A percentile compares a stretch with the other conserved stretches of the same genome.
Evolutionary conservation across 2,113 vertebrate genomes (phyloP).

Genomic region (Pelodiscus sinensis): DNA sequence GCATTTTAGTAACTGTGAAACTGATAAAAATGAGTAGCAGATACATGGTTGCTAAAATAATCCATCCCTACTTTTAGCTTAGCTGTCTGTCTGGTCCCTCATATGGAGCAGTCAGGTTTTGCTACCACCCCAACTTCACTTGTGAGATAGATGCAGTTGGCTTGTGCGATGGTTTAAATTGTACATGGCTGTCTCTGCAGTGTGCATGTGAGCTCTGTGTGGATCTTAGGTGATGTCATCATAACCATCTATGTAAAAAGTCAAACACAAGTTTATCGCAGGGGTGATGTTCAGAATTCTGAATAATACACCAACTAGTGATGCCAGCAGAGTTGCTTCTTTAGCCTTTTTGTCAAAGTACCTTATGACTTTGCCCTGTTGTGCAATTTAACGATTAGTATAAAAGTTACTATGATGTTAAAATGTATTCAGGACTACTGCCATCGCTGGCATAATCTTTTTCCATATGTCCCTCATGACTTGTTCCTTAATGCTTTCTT

Average conservation of each 20-base stretch:
- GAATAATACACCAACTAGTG: background rate
- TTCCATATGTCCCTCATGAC: background rate
- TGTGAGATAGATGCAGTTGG: background rate
- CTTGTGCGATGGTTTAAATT: background rate
- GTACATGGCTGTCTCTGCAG: background rate
- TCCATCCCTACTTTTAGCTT: background rate
- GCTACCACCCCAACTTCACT: background rate
- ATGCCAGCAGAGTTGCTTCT: background rate
- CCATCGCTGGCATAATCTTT: background rate
- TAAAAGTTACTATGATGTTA: background rate
- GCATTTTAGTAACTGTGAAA: no score
- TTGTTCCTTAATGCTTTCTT: background rate
- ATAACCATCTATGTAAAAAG: background rate
- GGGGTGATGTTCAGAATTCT: background rate
- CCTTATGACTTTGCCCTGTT: background rate
- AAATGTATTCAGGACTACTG: background rate
- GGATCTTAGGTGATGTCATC: background rate
- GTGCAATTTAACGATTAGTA: background rate
- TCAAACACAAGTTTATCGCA: background rate
- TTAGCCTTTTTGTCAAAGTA: background rate
- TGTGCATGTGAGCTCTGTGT: background rate
- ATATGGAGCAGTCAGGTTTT: background rate
- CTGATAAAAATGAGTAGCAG: no score
- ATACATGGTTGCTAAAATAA: no score
- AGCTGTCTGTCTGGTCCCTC: background rate